Base-by-base conservation (phyloP, 2,113 vertebrate species). In the Gadus chalcogrammus region DNA sequence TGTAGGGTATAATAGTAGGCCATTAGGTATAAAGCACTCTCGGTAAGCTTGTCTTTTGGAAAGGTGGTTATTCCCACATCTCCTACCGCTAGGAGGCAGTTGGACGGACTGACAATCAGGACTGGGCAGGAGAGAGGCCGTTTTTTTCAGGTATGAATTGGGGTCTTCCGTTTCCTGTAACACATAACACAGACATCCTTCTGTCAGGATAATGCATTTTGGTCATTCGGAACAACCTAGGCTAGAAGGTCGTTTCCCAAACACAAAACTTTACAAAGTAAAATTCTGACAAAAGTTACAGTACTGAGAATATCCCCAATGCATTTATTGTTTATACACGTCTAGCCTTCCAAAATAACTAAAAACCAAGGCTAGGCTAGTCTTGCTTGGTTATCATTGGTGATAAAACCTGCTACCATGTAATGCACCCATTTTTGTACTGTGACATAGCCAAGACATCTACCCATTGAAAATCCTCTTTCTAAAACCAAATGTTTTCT, bases 21-120 rank as follows among this genome's bases (percentile, higher is more conserved):
- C n/a, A n/a, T n/a, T n/a, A n/a, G n/a, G n/a, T n/a, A n/a, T n/a
- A n/a, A n/a, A n/a, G n/a, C n/a, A n/a, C n/a, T n/a, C n/a, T 84
- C 66, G 0, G 66, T 31, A 56, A 83, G 0, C 64, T 70, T 63
- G 22, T 73, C 73, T 71, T 78, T 84, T 64, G 62, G 68, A 15
- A 84, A 69, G 0, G 67, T 73, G 8, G 55, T 69, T 73, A 73
- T 61, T 28, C 61, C 27, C 17, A 27, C 48, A 69, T 70, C 72
- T 76, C 75, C 75, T 67, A 78, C 73, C 0, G 17, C 79, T 9
- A 81, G 68, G 59, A 81, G 53, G 73, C 24, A 78, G 73, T 72
- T 79, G 64, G 68, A 76, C 2, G 24, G 4, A 73, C 75, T 24
- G 0, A 81, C 31, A 16, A 76, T 64, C 18, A 81, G 68, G n/a